A percentile compares a stretch with the other conserved stretches of the same genome.
Evolutionary conservation across 2,888 invertebrate genomes (phyloP).

Genomic region (Nematopogon swammerdamellus): DNA sequence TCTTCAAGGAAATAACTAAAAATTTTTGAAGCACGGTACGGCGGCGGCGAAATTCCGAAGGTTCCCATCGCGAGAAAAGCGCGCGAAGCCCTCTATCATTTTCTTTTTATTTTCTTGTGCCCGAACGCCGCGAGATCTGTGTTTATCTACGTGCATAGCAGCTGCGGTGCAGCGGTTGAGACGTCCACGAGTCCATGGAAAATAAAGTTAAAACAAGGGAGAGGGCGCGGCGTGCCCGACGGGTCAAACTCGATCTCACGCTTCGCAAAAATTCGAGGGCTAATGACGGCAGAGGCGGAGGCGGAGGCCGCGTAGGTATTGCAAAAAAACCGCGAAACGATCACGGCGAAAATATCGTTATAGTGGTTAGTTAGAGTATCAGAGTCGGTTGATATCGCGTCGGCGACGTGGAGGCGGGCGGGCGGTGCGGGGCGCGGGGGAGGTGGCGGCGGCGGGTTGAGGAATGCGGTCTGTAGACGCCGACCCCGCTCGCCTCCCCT

Average conservation of each 20-base stretch:
- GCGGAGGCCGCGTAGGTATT: not conserved
- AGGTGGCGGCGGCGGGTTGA: not conserved
- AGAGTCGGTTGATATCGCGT: not conserved
- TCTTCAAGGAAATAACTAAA: no score
- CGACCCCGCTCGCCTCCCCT: not conserved
- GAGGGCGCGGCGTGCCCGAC: not conserved
- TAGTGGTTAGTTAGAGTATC: not conserved
- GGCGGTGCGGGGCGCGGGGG: not conserved
- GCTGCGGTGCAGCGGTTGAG: no score
- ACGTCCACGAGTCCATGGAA: not conserved
- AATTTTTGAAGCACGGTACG: no score
- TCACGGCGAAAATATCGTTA: not conserved
- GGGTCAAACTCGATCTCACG: not conserved
- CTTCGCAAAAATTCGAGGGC: not conserved
- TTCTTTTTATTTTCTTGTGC: no score
- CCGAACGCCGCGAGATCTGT: no score
- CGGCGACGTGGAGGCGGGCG: not conserved
- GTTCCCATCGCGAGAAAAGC: no score
- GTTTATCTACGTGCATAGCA: no score
- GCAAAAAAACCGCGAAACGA: not conserved
- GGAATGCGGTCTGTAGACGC: not conserved
- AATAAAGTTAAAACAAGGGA: not conserved
- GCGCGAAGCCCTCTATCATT: no score
- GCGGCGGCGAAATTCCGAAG: no score
- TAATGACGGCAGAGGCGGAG: not conserved